phyloP scores from a whole-genome alignment of 2,888 invertebrate genomes.

The Archaeoteleia sp. region DNA sequence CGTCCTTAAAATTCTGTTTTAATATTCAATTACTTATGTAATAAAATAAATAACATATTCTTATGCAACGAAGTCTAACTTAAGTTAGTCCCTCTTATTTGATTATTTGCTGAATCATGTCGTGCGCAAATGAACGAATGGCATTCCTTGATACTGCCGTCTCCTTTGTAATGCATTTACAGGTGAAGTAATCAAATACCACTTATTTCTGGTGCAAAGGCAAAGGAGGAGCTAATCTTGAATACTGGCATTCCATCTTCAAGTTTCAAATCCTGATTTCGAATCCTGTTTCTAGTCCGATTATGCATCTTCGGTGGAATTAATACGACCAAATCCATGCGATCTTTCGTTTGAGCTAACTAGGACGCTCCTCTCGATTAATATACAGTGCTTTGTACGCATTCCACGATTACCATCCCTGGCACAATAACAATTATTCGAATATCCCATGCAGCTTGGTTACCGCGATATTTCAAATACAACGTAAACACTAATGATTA shows the following conservation, averaged over 20 bases:
- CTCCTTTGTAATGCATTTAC: constrained; percentile 33
- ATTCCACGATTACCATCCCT: constrained; percentile 34
- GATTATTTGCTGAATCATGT: too few species aligned
- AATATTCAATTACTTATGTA: too few species aligned
- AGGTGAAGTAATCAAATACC: constrained; percentile 46
- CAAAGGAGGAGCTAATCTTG: constrained; percentile 52
- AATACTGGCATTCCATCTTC: constrained; percentile 44
- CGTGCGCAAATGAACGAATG: too few species aligned
- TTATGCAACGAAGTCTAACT: too few species aligned
- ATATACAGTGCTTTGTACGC: constrained; percentile 42
- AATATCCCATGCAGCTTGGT: too few species aligned
- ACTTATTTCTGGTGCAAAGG: constrained; percentile 37
- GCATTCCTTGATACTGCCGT: too few species aligned
- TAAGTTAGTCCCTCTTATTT: too few species aligned
- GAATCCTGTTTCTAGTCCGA: constrained; percentile 37
- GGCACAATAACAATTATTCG: constrained; percentile 31
- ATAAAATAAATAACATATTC: too few species aligned
- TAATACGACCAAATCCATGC: constrained; percentile 41
- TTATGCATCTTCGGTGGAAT: constrained; percentile 45
- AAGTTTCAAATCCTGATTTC: constrained; percentile 32
- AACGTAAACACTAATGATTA: too few species aligned
- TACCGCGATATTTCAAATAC: too few species aligned
- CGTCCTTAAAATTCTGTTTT: too few species aligned
- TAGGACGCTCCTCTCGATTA: constrained; percentile 28
- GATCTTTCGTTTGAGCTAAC: constrained; percentile 43